phyloP scores from a whole-genome alignment of 2,113 vertebrate species.

The Rhombomys opimus region DNA sequence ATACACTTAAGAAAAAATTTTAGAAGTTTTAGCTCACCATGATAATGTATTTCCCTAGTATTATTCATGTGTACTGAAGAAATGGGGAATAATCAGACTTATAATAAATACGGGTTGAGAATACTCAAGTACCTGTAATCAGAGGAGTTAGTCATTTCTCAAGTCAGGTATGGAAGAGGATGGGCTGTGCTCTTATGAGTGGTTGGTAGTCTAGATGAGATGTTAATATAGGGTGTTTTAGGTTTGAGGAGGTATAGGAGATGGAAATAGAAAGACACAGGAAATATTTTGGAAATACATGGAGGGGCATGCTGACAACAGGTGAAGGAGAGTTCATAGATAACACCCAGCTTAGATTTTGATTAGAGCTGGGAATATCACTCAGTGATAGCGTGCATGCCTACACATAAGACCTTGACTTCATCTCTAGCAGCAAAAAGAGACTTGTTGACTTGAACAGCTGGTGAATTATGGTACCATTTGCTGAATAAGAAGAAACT shows the following conservation, averaged over 20 bases:
- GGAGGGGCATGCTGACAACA: background rate
- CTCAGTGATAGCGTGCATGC: background rate
- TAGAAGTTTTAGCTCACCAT: background rate
- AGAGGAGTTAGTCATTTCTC: background rate
- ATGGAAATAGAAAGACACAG: background rate
- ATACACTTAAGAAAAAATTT: background rate
- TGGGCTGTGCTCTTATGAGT: background rate
- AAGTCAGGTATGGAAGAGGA: background rate
- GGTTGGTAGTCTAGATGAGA: background rate
- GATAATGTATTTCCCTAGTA: background rate
- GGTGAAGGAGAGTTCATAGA: background rate
- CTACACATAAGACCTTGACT: background rate
- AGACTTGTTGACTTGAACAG: background rate
- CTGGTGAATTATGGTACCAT: background rate
- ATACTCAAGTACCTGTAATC: background rate
- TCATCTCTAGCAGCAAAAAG: background rate
- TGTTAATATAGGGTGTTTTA: background rate
- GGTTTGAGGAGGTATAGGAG: background rate
- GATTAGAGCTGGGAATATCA: background rate
- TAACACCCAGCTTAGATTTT: background rate
- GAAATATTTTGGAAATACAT: background rate
- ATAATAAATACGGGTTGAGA: background rate
- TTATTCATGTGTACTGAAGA: background rate
- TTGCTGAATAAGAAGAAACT: background rate
- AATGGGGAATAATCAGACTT: background rate